Base-by-base conservation (phyloP, 2,888 invertebrate species). In the Nemurella pictetii region DNA sequence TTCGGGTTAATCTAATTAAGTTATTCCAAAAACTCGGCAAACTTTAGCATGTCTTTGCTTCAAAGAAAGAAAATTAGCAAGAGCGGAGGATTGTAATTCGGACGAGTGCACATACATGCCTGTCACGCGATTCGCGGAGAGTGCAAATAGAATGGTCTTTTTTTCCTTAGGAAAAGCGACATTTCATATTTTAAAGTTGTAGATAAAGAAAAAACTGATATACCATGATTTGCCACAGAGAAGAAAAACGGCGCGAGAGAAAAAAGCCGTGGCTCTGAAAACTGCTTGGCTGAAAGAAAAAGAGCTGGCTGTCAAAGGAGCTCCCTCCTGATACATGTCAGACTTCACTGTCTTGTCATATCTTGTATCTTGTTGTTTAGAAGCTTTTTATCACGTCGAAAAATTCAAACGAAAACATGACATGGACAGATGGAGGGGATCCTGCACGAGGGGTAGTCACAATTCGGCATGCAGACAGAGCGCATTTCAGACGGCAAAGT, bases 1-100 rank as follows among this genome's bases (percentile, higher is more conserved):
- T 74, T 81, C 80, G 30, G 55, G 55, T 81, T 81, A 82, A 85
- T 85, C 36, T 82, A 82, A 85, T 85, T 82, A 82, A 85, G 82
- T 85, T 81, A 81, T 85, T 85, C 73, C 32, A 81, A 74, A 80
- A 82, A 84, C 81, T 84, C 73, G 73, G 30, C 27, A 32, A 80
- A 84, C 55, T 55, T 55, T 55, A 55, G 20, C 55, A 20, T 55
- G 35, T 35, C 35, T 35, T 20, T 55, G n/a, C 55, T 2, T 12
- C 55, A 55, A 55, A 55, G 55, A 55, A 55, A 55, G 55, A 55
- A 55, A 55, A 55, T 20, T 55, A 55, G 81, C 28, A 55, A 84
- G 81, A 72, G 30, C 36, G 27, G 80, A 84, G 72, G 80, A 73
- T 55, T 80, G 25, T 84, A 80, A 84, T 84, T 80, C 80, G 15